Evolutionary conservation across 1,140 invertebrate species (phyloP), one percentile per base, ranked within the genome.

Genomic region (Battus philenor): DNA sequence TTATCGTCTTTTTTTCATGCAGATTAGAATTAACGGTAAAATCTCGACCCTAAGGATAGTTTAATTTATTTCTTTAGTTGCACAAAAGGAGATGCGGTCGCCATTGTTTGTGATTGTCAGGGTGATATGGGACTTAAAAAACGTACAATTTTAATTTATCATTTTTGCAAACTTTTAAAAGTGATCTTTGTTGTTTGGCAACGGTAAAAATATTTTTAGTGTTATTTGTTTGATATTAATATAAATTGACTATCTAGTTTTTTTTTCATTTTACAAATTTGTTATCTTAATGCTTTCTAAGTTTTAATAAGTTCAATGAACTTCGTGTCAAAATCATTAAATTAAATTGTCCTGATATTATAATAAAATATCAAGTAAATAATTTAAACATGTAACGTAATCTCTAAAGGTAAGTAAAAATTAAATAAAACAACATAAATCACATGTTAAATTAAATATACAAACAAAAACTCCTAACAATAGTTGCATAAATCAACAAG

Each of bases 11-110:
- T 80, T 80, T 74, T 70, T 63, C 49, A 69, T 72, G 63, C 63
- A 77, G 63, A 80, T 79, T 71, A 77, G 68, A 75, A 60, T 68
- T 84, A 84, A 84, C 80, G 80, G 80, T 84, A 81, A 79, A 75
- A 68, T 73, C 66, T 62, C 53, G 71, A 76, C 80, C 80, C 76
- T 77, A 79, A 80, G 75, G 71, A 79, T 79, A 72, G 64, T 80
- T 75, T 79, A 82, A 84, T 84, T 84, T 82, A 84, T 82, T 77
- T 84, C 78, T 75, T 70, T 56, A 48, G 66, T 36, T 58, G 54
- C 57, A 77, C 68, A 81, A 80, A 66, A 71, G 70, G 64, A 55
- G 73, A 79, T 80, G 78, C 74, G 80, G 80, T 80, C 61, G 54
- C 59, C 59, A 71, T 82, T 84, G 70, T 81, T 69, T 72, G 75